Base-by-base conservation (phyloP, 2,113 vertebrate species). In the Pterocles burchelli region DNA sequence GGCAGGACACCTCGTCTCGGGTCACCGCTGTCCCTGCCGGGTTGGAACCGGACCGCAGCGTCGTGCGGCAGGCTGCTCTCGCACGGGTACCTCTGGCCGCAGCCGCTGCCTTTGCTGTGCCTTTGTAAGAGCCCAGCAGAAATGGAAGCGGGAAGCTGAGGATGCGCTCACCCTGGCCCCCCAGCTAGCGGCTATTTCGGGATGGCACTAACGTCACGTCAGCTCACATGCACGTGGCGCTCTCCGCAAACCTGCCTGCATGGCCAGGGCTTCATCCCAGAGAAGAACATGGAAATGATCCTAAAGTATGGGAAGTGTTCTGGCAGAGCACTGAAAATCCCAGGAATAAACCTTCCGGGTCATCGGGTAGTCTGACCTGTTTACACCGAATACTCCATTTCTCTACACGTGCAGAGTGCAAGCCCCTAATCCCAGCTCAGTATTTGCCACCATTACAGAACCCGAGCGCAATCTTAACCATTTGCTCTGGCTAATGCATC, bases 371-470 rank as follows among this genome's bases (percentile, higher is more conserved):
- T 77, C 89, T 75, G 93, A 72, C 94, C 87, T 93, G 87, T 93
- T 96, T 94, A 76, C 67, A 46, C 79, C 94, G 89, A 79, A 88
- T 70, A 78, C 78, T 83, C 70, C 26, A 43, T 55, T 89, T 70
- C 93, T 93, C 78, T 10, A 13, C 0, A 4, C 5, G 41, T 3
- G 14, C 1, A 0, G 88, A 91, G 84, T 17, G 28, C 91, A 46
- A 73, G 62, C 51, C 88, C 46, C 74, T 94, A 79, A 91, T 93
- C 94, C 89, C 87, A 28, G 70, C 89, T 83, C 74, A 3, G 75
- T 93, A 95, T 96, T 96, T 96, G 94, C 87, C 93, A 16, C 33
- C 74, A 62, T 88, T 85, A 94, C 75, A 94, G 48, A 85, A 90
- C 54, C 55, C 21, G 83, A 91, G 90, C 63, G 34, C 11, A 33